These are phyloP conservation scores for Onychomys leucogaster DNA, from an alignment of 2,797 vertebrate genomes.

Conservation along the genomic window DNA sequence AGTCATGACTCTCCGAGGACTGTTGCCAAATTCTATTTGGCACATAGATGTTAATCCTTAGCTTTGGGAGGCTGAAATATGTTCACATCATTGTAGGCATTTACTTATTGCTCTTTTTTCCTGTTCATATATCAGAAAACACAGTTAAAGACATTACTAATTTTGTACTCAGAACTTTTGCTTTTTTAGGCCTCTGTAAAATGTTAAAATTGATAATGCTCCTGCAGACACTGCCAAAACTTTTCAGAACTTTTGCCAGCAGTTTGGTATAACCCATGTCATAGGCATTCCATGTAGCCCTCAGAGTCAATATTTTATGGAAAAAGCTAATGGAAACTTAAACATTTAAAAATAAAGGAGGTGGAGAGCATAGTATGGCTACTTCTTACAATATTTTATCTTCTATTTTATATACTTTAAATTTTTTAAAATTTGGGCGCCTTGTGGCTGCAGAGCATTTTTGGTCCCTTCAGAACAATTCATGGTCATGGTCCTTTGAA, in stretches of 20 bases:
- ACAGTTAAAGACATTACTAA: background rate
- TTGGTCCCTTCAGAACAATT: too few relatives aligned
- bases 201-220: background rate
- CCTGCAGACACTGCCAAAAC: background rate
- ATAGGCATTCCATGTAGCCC: background rate
- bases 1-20: background rate
- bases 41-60: background rate
- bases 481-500: too few relatives aligned
- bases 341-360: background rate
- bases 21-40: background rate
- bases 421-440: too few relatives aligned
- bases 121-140: background rate
- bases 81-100: background rate
- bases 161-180: background rate
- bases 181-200: too few relatives aligned
- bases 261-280: background rate
- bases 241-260: background rate
- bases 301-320: background rate
- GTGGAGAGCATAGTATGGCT: background rate
- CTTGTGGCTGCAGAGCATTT: too few relatives aligned
- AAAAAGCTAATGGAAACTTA: background rate
- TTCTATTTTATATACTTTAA: too few relatives aligned
- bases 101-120: background rate
- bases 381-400: too few relatives aligned
- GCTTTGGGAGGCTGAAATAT: background rate